Evolutionary conservation across 1,140 invertebrate genomes (phyloP), one percentile per base, ranked within the genome.

Genomic region (Sycobia sp.): DNA sequence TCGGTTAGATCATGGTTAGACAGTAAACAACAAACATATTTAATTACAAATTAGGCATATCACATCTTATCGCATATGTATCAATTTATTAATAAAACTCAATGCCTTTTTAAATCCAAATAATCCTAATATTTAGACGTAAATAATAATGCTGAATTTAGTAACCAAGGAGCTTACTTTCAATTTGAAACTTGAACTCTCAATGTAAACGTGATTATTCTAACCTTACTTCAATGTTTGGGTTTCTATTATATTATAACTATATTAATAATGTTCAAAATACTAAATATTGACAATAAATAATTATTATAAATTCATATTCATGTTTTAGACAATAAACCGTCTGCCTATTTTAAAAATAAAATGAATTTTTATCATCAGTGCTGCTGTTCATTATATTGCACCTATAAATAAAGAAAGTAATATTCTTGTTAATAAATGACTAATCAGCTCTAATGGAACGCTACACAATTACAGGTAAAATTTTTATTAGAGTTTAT

Each of bases 371-470:
- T 87, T 88, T 72, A 84, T 85, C 25, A 67, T 80, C 3, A 86
- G 84, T 76, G 83, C 86, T 39, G 83, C 84, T 14, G 73, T 86
- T 41, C 82, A 83, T 53, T 85, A 84, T 71, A 67, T 89, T 34
- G 68, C 83, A 16, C 77, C 78, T 44, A 39, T 70, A 22, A 32
- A 67, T 23, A 66, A 76, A 62, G 74, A 82, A 13, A 65, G 71
- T 41, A 68, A 71, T 54, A 41, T 72, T 71, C 47, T 71, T 59
- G 83, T 84, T 39, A 84, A 87, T 56, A 84, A 88, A 75, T 90
- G 90, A n/a, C n/a, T n/a, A n/a, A n/a, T n/a, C n/a, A n/a, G 86
- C 76, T 90, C 50, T 91, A 93, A 77, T 92, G 90, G 90, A 90
- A 92, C 63, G 81, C 86, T 41, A 85, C 85, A 11, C 79, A 86